Evolutionary conservation across 2,797 vertebrate genomes (phyloP), one percentile per base, ranked within the genome.

Genomic region (Alauda arvensis): DNA sequence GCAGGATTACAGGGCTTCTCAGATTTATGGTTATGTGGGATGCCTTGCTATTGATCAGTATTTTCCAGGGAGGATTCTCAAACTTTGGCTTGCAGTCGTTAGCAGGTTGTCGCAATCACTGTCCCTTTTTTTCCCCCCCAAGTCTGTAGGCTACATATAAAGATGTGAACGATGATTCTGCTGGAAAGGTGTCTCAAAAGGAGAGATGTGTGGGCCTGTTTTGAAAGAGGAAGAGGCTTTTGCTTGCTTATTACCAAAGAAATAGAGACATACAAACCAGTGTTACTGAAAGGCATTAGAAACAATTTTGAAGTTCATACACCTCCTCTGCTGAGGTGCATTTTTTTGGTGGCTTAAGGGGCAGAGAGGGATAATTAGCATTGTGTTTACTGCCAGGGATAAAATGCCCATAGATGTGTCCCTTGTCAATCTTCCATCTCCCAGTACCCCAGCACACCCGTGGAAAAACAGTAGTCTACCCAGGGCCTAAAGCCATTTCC

Each of bases 151-250:
- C 34, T 87, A 23, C 7, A 1, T 31, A 16, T 19, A 48, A 77
- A 55, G 25, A 51, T 33, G 55, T 59, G 28, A 59, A 83, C 46
- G 48, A 61, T 46, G 53, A 49, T 76, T 79, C 55, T 77, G 29
- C 13, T 69, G 65, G 15, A 76, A 76, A 83, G 77, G 25, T 18
- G 8, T 49, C 40, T 69, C n/a, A 12, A 55, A 72, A 89, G 43
- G 51, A 85, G 70, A 83, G 23, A 40, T 48, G 52, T 25, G 66
- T 71, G 62, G 81, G 77, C 31, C 69, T 75, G 33, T 85, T 92
- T 87, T 89, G 83, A 83, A 59, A 89, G 89, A 65, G 40, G 28
- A 88, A 70, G 52, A 93, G n/a, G 25, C 31, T 79, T 72, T 72
- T 84, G 33, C 42, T 85, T 52, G 26, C 34, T 62, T 81, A 76